A percentile compares a stretch with the other conserved stretches of the same genome.
phyloP scores from a whole-genome alignment of 2,797 vertebrate species.

The Sorex maritimensis region DNA sequence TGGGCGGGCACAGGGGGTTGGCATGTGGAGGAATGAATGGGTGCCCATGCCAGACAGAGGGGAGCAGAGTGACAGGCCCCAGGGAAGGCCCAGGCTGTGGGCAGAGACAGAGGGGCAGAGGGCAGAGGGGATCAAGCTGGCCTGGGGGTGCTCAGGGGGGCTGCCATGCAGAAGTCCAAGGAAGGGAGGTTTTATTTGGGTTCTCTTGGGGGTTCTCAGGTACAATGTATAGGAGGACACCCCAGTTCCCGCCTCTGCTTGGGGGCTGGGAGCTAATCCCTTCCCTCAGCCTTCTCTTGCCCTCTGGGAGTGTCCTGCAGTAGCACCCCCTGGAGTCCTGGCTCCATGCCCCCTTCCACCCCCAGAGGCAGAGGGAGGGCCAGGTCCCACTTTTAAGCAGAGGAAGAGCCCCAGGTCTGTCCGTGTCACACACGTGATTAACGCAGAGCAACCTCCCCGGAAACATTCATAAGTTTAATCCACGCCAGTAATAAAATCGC shows the following conservation, averaged over 20 bases:
- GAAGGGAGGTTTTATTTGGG: background rate
- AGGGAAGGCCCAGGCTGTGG: background rate
- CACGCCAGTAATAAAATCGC: slow-evolving; percentile 99
- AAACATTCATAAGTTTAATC: slow-evolving; percentile 99
- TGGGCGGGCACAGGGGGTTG: background rate
- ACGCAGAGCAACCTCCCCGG: slow-evolving; percentile 86
- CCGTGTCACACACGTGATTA: slow-evolving; percentile 70
- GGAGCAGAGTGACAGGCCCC: background rate
- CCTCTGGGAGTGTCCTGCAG: background rate
- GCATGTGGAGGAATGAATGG: slow-evolving; percentile 47
- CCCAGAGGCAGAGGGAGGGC: background rate
- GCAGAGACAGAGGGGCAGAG: slow-evolving; percentile 5
- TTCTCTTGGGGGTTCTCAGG: background rate
- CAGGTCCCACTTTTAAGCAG: background rate
- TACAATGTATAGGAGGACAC: background rate
- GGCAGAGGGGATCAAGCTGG: background rate
- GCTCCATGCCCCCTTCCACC: background rate
- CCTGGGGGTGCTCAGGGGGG: background rate
- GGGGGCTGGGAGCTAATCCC: background rate
- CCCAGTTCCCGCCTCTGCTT: background rate
- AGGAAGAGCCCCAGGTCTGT: background rate
- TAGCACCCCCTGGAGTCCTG: background rate
- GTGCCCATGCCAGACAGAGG: background rate
- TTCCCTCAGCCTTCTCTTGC: background rate
- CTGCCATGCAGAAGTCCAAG: background rate